These are phyloP conservation scores for Nezara viridula DNA, from an alignment of 2,888 invertebrate genomes.

Conservation along the genomic window DNA sequence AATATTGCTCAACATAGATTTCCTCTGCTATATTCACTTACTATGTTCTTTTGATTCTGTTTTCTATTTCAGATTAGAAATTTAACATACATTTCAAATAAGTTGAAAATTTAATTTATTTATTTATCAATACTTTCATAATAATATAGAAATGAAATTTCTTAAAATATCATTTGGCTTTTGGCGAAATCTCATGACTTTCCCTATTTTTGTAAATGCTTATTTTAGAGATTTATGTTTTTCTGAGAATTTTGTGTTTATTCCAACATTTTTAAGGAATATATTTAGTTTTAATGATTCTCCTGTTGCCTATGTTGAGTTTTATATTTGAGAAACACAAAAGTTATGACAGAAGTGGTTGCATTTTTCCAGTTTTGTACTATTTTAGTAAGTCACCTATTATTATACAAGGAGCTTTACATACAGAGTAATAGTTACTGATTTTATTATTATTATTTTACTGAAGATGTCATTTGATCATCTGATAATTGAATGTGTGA, in stretches of 20 bases:
- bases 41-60: background rate
- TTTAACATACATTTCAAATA: background rate
- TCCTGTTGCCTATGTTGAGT: background rate
- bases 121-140: background rate
- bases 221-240: background rate
- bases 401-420: slow-evolving; percentile 41
- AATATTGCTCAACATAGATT: slow-evolving; percentile 2
- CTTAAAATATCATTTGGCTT: background rate
- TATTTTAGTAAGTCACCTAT: slow-evolving; percentile 37
- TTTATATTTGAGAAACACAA: background rate
- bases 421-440: slow-evolving; percentile 47
- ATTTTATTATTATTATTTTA: slow-evolving; percentile 55
- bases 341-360: slow-evolving; percentile 13
- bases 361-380: slow-evolving; percentile 48
- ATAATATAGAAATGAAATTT: background rate
- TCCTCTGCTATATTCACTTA: background rate
- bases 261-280: background rate
- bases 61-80: background rate
- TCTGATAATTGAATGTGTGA: slow-evolving; percentile 58
- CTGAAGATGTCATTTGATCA: slow-evolving; percentile 53
- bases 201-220: background rate
- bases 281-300: background rate
- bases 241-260: background rate
- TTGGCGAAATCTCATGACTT: background rate
- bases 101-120: background rate